These are phyloP conservation scores for Vimba vimba DNA, from an alignment of 2,113 vertebrate species.

Conservation along the genomic window DNA sequence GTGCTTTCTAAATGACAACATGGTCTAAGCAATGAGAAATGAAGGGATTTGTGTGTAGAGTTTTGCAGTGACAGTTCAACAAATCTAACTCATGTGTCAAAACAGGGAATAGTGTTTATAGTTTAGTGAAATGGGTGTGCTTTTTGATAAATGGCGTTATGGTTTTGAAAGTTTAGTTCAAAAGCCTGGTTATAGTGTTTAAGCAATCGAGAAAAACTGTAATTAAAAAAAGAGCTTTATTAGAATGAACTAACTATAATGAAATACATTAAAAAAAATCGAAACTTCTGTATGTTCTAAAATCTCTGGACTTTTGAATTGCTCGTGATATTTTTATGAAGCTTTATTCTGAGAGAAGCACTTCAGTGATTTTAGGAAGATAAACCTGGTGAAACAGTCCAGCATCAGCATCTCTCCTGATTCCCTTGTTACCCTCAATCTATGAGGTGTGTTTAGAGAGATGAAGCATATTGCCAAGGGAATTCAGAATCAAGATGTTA, in stretches of 20 bases:
- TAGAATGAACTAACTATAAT: not conserved
- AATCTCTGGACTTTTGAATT: not conserved
- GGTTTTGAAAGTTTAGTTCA: too few species aligned
- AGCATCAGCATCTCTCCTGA: slow-evolving; percentile 4
- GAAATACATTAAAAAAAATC: not conserved
- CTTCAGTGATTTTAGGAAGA: slow-evolving; percentile 19
- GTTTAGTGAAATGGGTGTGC: too few species aligned
- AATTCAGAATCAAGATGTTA: slow-evolving; percentile 42
- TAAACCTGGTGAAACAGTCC: not conserved
- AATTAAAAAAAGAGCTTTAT: not conserved
- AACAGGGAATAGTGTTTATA: too few species aligned
- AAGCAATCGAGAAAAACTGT: too few species aligned
- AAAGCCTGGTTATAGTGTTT: too few species aligned
- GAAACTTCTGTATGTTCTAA: not conserved
- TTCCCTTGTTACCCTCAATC: not conserved
- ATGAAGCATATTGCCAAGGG: slow-evolving; percentile 8
- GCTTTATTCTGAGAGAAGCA: not conserved
- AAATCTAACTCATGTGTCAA: too few species aligned
- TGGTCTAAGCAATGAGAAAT: too few species aligned
- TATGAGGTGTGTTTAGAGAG: not conserved
- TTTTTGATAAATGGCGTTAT: too few species aligned
- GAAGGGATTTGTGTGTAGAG: too few species aligned
- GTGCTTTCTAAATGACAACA: too few species aligned
- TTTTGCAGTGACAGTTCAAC: too few species aligned
- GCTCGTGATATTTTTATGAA: not conserved